Base-by-base conservation (phyloP, 2,888 invertebrate genomes). In the Suillia variegata region DNA sequence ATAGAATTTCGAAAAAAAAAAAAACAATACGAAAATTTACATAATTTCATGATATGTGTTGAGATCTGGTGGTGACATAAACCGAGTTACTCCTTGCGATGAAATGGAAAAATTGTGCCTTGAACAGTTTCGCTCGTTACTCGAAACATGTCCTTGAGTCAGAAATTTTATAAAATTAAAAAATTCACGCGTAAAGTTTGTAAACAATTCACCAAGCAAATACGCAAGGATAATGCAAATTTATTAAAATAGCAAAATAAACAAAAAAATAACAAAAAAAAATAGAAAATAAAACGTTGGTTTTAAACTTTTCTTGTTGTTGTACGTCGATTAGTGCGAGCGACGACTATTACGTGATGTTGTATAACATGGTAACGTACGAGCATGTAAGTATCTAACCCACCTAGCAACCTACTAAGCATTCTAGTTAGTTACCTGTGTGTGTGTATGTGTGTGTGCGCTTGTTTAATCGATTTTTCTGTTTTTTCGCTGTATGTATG, bases 381-480 rank as follows among this genome's bases (percentile, higher is more conserved):
- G n/a, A n/a, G n/a, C n/a, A n/a, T n/a, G n/a, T n/a, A n/a, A n/a
- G n/a, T n/a, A n/a, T n/a, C n/a, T n/a, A n/a, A n/a, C n/a, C n/a
- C n/a, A n/a, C n/a, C n/a, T n/a, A n/a, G n/a, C n/a, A n/a, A n/a
- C n/a, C n/a, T n/a, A n/a, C n/a, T n/a, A n/a, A n/a, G n/a, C n/a
- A n/a, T n/a, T n/a, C n/a, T n/a, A n/a, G n/a, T n/a, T n/a, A n/a
- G n/a, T n/a, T n/a, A n/a, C n/a, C n/a, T n/a, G n/a, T n/a, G n/a
- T n/a, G n/a, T n/a, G n/a, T 18, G 31, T 17, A 22, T 12, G 17
- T 48, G 15, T 18, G 12, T 26, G 5, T 31, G 22, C 21, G 68
- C 69, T 74, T 74, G 75, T 74, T 74, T 75, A 74, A 74, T 74
- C 74, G 74, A 74, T 74, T 75, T 75, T 74, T 22, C 18, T 17